These are phyloP conservation scores for Oxytorus armatus DNA, from an alignment of 2,888 invertebrate genomes.

Conservation along the genomic window DNA sequence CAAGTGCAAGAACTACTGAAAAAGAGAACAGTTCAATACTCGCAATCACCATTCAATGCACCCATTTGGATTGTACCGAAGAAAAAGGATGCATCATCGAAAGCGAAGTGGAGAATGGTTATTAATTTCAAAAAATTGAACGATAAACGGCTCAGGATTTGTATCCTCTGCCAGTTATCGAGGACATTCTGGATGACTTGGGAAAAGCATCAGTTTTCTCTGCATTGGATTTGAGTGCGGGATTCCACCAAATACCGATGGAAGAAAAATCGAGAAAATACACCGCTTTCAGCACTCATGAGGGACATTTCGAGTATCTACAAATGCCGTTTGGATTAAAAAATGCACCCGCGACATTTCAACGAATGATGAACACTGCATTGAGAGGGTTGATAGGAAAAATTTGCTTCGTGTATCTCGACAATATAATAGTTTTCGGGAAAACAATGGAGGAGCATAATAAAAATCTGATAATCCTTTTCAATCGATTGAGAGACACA, in stretches of 20 bases:
- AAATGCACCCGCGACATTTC: conserved; percentile 56
- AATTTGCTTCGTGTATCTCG: conserved; percentile 62
- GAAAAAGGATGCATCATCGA: conserved; percentile 41
- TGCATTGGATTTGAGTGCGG: conserved; percentile 70
- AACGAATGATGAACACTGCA: conserved; percentile 59
- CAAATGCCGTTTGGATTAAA: conserved; percentile 60
- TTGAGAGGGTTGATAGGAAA: conserved; percentile 57
- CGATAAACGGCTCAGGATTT: conserved; percentile 39
- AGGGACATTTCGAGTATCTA: conserved; percentile 56
- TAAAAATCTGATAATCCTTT: conserved; percentile 53
- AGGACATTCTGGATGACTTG: conserved; percentile 70
- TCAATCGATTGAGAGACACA: conserved; percentile 57
- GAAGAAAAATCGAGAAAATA: conserved; percentile 50
- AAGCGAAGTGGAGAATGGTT: conserved; percentile 41
- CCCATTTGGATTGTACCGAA: conserved; percentile 43
- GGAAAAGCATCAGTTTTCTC: conserved; percentile 70
- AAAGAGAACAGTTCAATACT: conserved; percentile 40
- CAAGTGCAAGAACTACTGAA: conserved; percentile 38
- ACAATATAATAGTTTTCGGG: conserved; percentile 67
- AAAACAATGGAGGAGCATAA: conserved; percentile 60
- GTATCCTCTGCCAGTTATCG: conserved; percentile 52
- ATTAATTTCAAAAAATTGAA: conserved; percentile 37
- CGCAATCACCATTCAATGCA: conserved; percentile 45
- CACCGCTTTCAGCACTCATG: conserved; percentile 58
- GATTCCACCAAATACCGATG: conserved; percentile 73